These are phyloP conservation scores for Ypsolopha sequella DNA, from an alignment of 2,888 invertebrate species.

Conservation along the genomic window DNA sequence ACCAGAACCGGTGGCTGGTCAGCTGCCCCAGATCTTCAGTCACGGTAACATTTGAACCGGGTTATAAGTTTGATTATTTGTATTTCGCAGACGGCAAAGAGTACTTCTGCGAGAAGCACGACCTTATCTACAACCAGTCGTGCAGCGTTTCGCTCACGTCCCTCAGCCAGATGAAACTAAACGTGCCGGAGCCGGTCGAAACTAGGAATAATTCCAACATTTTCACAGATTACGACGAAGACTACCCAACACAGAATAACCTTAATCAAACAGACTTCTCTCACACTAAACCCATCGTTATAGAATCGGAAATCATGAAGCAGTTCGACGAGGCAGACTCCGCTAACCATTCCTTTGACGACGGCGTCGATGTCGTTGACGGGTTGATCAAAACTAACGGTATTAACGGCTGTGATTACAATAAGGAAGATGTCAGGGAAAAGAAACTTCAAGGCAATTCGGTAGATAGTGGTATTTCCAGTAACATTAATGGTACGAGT, in stretches of 20 bases:
- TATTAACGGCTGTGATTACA: constrained; percentile 25
- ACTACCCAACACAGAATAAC: constrained; percentile 58
- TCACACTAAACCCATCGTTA: constrained; percentile 57
- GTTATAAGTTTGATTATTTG: background rate
- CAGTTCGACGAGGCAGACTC: constrained; percentile 47
- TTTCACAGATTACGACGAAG: constrained; percentile 54
- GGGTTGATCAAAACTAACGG: constrained; percentile 33
- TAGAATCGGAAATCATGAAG: constrained; percentile 43
- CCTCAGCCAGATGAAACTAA: constrained; percentile 48
- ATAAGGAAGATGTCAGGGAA: constrained; percentile 21
- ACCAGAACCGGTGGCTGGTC: background rate
- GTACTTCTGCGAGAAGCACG: constrained; percentile 63
- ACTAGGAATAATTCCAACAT: constrained; percentile 37
- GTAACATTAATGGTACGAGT: constrained; percentile 33
- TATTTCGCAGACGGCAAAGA: constrained; percentile 50
- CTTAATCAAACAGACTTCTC: constrained; percentile 61
- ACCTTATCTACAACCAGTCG: constrained; percentile 47
- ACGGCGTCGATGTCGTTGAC: constrained; percentile 53
- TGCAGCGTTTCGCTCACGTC: constrained; percentile 56
- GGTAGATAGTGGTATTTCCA: constrained; percentile 57
- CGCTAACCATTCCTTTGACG: constrained; percentile 58
- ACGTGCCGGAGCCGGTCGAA: constrained; percentile 56
- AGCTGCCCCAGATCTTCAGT: background rate
- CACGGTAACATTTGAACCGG: too few relatives aligned
- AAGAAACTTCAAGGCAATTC: constrained; percentile 53